Evolutionary conservation across 2,113 vertebrate species (phyloP).

Genomic region (Oophaga pumilio): DNA sequence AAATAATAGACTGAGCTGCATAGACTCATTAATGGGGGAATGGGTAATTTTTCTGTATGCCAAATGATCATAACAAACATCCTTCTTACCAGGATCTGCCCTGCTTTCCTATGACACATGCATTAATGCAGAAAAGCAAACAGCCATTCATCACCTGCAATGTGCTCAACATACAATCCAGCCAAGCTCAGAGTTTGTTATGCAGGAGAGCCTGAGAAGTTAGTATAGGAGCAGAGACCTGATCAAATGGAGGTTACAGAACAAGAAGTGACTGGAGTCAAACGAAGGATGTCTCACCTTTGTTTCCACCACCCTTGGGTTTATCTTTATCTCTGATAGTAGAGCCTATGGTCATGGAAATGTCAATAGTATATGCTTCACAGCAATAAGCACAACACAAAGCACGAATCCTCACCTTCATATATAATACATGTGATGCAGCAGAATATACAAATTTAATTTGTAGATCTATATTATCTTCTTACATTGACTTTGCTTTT

Average conservation of each 20-base stretch:
- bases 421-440: background rate
- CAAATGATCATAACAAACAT: background rate
- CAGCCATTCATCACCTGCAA: background rate
- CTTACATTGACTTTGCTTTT: background rate
- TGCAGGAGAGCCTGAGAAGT: background rate
- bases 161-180: background rate
- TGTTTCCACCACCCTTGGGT: conserved; percentile 54
- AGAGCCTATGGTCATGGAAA: conserved; percentile 41
- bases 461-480: background rate
- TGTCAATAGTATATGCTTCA: background rate
- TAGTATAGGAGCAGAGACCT: background rate
- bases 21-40: background rate
- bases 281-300: conserved; percentile 61
- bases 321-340: conserved; percentile 60
- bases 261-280: background rate
- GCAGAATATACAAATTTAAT: background rate
- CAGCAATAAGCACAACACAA: background rate
- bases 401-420: background rate
- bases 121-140: background rate
- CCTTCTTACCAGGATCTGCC: background rate
- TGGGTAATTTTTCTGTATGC: background rate
- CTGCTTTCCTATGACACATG: background rate
- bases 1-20: background rate
- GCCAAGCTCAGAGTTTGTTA: background rate
- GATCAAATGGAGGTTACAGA: background rate